phyloP scores from a whole-genome alignment of 2,888 invertebrate genomes.

The Drosophila paramelanica region DNA sequence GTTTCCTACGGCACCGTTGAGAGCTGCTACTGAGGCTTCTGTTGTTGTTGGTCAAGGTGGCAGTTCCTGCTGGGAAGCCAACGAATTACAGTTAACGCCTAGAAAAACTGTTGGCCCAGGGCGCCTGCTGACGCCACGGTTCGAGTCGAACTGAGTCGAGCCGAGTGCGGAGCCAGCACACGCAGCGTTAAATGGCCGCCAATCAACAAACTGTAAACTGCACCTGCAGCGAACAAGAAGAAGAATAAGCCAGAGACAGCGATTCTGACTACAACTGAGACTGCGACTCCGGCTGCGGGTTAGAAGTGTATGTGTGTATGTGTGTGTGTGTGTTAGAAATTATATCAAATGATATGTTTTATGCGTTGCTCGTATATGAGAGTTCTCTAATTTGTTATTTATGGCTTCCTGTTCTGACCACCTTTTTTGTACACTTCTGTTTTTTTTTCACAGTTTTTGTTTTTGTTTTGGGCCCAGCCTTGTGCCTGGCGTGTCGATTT shows the following conservation, averaged over 20 bases:
- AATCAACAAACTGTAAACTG: slow-evolving; percentile 66
- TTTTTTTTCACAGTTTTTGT: not conserved
- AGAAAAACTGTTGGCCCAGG: slow-evolving; percentile 66
- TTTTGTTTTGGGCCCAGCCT: slow-evolving; percentile 10
- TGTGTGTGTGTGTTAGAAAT: slow-evolving; percentile 64
- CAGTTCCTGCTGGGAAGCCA: slow-evolving; percentile 74
- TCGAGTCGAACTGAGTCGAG: slow-evolving; percentile 1
- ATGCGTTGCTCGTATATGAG: slow-evolving; percentile 37
- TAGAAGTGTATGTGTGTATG: slow-evolving; percentile 42
- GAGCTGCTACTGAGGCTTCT: slow-evolving; percentile 26
- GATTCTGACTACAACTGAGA: not conserved
- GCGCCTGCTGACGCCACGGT: slow-evolving; percentile 46
- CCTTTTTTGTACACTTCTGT: slow-evolving; percentile 6
- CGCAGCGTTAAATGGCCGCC: slow-evolving; percentile 78
- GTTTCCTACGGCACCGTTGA: slow-evolving; percentile 35
- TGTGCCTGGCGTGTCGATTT: slow-evolving; percentile 17
- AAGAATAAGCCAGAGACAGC: slow-evolving; percentile 4
- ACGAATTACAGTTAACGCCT: slow-evolving; percentile 76
- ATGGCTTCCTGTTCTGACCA: slow-evolving; percentile 70
- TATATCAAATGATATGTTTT: slow-evolving; percentile 75
- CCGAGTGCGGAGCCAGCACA: slow-evolving; percentile 52
- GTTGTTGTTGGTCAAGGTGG: slow-evolving; percentile 62
- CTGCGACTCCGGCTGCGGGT: slow-evolving; percentile 5
- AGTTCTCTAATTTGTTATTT: slow-evolving; percentile 76
- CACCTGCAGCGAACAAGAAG: slow-evolving; percentile 63